Conservation (phyloP, 1,140 invertebrate genomes). For the Zaprionus inermis region DNA sequence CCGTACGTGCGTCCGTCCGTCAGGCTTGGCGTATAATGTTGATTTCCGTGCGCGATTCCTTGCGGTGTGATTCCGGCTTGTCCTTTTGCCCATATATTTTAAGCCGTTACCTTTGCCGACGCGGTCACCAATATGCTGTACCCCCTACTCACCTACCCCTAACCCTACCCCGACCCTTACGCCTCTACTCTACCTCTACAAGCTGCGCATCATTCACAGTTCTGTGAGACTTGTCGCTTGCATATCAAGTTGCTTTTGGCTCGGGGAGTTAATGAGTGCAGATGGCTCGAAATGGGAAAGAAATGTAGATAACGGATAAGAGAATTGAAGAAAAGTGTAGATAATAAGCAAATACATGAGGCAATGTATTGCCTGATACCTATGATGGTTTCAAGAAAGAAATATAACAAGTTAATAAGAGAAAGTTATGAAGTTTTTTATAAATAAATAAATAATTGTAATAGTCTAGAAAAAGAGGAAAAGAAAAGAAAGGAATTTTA, state of each 20-base stretch:
- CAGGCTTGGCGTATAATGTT: slow-evolving; percentile 74
- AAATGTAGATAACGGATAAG: too few relatives aligned
- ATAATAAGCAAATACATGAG: too few relatives aligned
- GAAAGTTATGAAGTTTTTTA: too few relatives aligned
- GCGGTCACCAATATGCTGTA: slow-evolving; percentile 69
- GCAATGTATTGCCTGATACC: too few relatives aligned
- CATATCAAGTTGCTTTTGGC: background rate
- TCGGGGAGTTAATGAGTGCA: background rate
- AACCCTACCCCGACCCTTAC: background rate
- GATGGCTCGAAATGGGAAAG: background rate
- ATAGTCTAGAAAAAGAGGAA: too few relatives aligned
- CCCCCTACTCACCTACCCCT: too few relatives aligned
- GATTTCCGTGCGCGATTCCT: slow-evolving; percentile 78
- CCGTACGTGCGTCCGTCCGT: background rate
- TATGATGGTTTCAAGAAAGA: too few relatives aligned
- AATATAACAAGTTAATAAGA: too few relatives aligned
- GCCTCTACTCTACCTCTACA: background rate
- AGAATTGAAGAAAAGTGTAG: too few relatives aligned
- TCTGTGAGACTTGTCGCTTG: background rate
- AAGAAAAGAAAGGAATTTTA: too few relatives aligned
- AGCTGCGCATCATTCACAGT: slow-evolving; percentile 44
- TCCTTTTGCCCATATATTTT: slow-evolving; percentile 80
- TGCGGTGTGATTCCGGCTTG: slow-evolving; percentile 79
- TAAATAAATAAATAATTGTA: too few relatives aligned
- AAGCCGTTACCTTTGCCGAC: slow-evolving; percentile 73